Conservation (phyloP, 1,140 invertebrate genomes). For the Planococcus citri region DNA sequence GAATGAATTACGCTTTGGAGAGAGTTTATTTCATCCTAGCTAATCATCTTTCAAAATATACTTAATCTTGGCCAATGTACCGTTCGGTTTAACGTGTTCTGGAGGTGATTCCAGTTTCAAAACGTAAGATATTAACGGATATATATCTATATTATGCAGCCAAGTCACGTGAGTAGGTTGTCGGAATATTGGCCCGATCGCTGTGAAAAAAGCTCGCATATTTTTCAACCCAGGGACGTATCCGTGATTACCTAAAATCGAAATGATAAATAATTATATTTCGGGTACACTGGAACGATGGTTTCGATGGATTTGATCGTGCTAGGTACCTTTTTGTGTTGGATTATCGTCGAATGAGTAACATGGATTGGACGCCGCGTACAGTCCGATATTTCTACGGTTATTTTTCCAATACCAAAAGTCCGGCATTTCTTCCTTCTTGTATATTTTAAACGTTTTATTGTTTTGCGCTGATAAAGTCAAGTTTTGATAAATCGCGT, state of each 20-base stretch:
- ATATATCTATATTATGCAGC: conserved; percentile 52
- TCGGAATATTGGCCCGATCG: conserved; percentile 49
- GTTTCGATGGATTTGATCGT: not conserved
- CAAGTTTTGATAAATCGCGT: conserved; percentile 21
- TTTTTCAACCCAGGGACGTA: conserved; percentile 43
- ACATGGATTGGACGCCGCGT: conserved; percentile 3
- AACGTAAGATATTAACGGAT: conserved; percentile 41
- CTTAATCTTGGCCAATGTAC: not conserved
- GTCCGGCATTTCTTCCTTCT: conserved; percentile 11
- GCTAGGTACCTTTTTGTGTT: not conserved
- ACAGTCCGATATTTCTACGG: not conserved
- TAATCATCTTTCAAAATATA: conserved; percentile 8
- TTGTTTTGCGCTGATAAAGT: not conserved
- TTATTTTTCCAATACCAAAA: conserved; percentile 21
- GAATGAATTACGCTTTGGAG: too few species aligned
- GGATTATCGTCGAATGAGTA: conserved; percentile 14
- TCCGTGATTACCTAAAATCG: conserved; percentile 45
- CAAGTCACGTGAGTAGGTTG: conserved; percentile 36
- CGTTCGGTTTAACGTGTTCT: not conserved
- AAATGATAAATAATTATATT: not conserved
- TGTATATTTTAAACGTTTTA: conserved; percentile 12
- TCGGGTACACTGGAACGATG: too few species aligned
- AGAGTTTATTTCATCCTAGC: too few species aligned
- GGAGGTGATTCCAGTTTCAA: conserved; percentile 3
- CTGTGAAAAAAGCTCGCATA: conserved; percentile 59